phyloP scores from a whole-genome alignment of 2,797 vertebrate species.

The Myotis vivesi region DNA sequence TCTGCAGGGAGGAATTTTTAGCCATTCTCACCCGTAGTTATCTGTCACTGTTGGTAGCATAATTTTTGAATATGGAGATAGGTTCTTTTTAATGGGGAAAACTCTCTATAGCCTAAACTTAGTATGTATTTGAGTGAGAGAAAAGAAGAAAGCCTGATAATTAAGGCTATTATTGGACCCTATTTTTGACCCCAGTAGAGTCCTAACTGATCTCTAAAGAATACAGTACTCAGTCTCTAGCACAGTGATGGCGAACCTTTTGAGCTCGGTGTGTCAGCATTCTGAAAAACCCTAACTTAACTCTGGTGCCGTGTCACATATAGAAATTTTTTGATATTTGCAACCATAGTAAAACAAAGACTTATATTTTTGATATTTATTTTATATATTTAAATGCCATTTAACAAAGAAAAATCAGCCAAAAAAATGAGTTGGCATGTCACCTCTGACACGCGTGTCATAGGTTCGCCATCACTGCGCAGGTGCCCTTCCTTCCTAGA shows the following conservation, averaged over 20 bases:
- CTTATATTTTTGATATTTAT: too few species aligned
- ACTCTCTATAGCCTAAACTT: neutral
- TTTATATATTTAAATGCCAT: too few species aligned
- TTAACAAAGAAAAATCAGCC: too few species aligned
- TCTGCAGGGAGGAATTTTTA: slow-evolving; percentile 58
- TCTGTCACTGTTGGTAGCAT: slow-evolving; percentile 1
- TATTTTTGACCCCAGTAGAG: neutral
- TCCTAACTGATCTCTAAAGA: neutral
- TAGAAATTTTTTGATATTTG: too few species aligned
- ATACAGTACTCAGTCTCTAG: neutral
- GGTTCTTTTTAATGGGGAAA: slow-evolving; percentile 40
- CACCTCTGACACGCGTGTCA: too few species aligned
- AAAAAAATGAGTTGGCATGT: too few species aligned
- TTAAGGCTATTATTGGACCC: neutral
- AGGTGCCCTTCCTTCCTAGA: neutral
- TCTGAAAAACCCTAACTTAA: too few species aligned
- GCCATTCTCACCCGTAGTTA: slow-evolving; percentile 37
- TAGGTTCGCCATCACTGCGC: too few species aligned
- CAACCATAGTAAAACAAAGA: too few species aligned
- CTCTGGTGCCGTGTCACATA: too few species aligned
- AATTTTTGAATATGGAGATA: slow-evolving; percentile 17
- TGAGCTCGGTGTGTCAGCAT: too few species aligned
- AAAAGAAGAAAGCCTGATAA: neutral
- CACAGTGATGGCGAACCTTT: too few species aligned
- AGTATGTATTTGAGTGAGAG: slow-evolving; percentile 14